A percentile compares a stretch with the other conserved stretches of the same genome.
Conservation (phyloP, 2,113 vertebrate genomes). For the Oryzias celebensis region DNA sequence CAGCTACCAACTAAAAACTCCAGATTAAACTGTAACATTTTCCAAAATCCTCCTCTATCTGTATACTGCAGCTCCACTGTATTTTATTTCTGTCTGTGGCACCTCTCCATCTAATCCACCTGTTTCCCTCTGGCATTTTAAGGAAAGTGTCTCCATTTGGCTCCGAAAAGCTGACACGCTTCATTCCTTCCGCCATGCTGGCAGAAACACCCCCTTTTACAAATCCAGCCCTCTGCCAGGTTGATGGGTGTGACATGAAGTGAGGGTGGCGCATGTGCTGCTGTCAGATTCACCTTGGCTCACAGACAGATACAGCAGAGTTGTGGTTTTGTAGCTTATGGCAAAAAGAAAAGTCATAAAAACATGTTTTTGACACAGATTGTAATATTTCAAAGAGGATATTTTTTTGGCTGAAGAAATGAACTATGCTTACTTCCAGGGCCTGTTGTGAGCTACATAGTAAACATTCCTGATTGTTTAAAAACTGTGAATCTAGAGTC, state of each 20-base stretch:
- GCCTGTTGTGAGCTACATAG: no score
- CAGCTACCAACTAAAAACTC: no score
- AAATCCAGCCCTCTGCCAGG: conserved; percentile 21
- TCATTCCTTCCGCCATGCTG: conserved; percentile 10
- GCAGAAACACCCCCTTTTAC: conserved; percentile 4
- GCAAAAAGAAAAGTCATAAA: no score
- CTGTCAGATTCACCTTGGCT: conserved; percentile 7
- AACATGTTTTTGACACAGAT: no score
- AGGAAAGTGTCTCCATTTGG: conserved; percentile 33
- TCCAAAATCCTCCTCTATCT: neutral
- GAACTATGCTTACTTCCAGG: no score
- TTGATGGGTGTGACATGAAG: conserved; percentile 7
- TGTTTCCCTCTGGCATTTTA: neutral
- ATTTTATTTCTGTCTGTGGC: conserved; percentile 4
- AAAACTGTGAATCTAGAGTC: no score
- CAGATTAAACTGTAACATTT: no score
- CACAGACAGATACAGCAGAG: neutral
- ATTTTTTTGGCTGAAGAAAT: no score
- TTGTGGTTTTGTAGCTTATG: neutral
- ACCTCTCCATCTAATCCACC: conserved; percentile 24
- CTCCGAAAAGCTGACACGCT: conserved; percentile 35
- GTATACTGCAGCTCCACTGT: conserved; percentile 1
- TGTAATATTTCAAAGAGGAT: no score
- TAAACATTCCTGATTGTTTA: no score
- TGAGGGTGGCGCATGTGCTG: conserved; percentile 5